A percentile compares a stretch with the other conserved stretches of the same genome.
These are phyloP conservation scores for Brachionus manjavacas DNA, from an alignment of 1,140 invertebrate species.

Conservation along the genomic window DNA sequence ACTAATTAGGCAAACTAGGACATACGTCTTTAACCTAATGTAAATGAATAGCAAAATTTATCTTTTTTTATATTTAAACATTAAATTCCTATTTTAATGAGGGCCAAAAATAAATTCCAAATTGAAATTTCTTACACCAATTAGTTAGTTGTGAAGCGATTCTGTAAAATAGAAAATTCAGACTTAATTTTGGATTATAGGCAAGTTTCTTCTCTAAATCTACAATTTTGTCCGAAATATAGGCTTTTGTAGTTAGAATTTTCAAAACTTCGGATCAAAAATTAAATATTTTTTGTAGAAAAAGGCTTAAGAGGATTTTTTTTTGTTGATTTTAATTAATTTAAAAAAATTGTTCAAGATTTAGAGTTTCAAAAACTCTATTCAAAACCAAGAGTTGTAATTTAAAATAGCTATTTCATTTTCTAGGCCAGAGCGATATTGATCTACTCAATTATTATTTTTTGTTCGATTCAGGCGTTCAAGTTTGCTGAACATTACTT, in stretches of 20 bases:
- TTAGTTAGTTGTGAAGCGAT: not conserved
- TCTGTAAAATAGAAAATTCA: not conserved
- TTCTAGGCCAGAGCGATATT: not conserved
- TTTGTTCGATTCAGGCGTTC: not conserved
- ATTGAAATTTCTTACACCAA: not conserved
- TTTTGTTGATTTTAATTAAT: slow-evolving; percentile 10
- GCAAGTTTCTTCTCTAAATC: not conserved
- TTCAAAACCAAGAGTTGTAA: not conserved
- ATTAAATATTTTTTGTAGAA: slow-evolving; percentile 28
- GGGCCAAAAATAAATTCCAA: not conserved
- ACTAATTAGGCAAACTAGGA: slow-evolving; percentile 11
- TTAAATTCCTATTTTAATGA: not conserved
- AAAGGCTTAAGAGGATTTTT: not conserved
- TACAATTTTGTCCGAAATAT: not conserved
- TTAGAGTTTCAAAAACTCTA: not conserved
- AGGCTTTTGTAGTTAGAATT: not conserved
- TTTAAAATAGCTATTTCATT: not conserved
- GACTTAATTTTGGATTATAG: not conserved
- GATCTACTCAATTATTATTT: not conserved
- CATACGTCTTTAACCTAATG: not conserved
- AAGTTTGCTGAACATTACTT: slow-evolving; percentile 5
- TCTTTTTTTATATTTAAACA: not conserved
- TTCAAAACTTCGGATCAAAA: slow-evolving; percentile 10
- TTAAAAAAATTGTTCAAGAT: slow-evolving; percentile 6
- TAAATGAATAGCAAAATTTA: not conserved